Evolutionary conservation across 2,797 vertebrate genomes (phyloP).

Genomic region (Erethizon dorsatum): DNA sequence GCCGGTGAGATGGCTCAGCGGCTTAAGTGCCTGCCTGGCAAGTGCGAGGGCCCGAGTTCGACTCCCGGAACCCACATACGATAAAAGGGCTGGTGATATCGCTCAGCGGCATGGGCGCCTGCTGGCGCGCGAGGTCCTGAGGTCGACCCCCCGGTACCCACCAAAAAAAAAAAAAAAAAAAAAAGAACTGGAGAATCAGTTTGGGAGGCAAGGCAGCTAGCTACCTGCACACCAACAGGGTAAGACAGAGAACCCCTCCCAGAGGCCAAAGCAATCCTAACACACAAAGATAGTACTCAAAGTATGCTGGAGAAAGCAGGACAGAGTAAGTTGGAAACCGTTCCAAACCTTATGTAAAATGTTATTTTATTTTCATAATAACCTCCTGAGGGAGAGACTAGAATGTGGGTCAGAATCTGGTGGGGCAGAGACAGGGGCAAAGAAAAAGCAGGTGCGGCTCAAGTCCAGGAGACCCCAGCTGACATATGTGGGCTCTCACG

Average conservation of each 20-base stretch:
- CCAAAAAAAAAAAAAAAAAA: no score
- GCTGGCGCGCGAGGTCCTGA: no score
- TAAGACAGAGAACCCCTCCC: neutral
- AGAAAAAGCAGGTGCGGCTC: neutral
- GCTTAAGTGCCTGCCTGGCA: no score
- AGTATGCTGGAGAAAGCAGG: neutral
- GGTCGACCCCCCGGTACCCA: no score
- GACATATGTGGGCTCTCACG: neutral
- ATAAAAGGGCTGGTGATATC: no score
- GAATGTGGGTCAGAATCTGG: neutral
- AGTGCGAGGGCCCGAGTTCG: no score
- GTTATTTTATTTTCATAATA: constrained; percentile 45
- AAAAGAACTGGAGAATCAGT: neutral
- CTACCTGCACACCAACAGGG: neutral
- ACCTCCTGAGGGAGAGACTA: neutral
- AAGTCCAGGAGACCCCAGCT: neutral
- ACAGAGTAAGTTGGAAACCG: neutral
- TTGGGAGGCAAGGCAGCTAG: neutral
- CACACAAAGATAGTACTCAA: neutral
- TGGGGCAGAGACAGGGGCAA: neutral
- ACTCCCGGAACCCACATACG: no score
- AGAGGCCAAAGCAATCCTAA: neutral
- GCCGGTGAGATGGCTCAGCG: no score
- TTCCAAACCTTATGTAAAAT: neutral
- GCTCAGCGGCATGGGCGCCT: no score